A percentile compares a stretch with the other conserved stretches of the same genome.
phyloP scores from a whole-genome alignment of 1,140 invertebrate genomes.

The Polypedilum vanderplanki region DNA sequence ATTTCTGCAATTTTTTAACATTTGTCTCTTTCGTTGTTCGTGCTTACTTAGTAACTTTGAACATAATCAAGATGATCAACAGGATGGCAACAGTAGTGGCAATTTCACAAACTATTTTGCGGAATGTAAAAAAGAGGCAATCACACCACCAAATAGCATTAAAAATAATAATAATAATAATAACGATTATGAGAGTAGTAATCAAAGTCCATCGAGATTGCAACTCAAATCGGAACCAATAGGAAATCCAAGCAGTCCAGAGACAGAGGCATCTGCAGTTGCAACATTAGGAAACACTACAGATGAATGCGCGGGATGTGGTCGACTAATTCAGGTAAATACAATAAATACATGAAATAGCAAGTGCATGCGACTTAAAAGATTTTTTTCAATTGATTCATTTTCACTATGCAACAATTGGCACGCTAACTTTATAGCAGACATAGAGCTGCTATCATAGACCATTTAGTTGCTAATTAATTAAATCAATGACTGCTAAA shows the following conservation, averaged over 20 bases:
- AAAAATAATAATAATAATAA: conserved; percentile 15
- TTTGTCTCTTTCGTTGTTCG: no score
- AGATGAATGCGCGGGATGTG: conserved; percentile 44
- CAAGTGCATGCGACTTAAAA: background rate
- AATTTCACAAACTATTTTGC: background rate
- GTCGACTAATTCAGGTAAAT: conserved; percentile 42
- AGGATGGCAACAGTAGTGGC: background rate
- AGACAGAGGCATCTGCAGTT: conserved; percentile 36
- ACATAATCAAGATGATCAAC: background rate
- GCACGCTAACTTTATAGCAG: background rate
- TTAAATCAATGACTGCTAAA: conserved; percentile 27
- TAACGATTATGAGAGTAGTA: background rate
- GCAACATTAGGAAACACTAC: conserved; percentile 11
- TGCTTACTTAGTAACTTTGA: background rate
- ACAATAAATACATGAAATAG: background rate
- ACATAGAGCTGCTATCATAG: background rate
- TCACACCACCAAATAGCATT: background rate
- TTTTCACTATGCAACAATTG: background rate
- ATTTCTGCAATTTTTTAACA: no score
- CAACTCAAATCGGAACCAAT: conserved; percentile 44
- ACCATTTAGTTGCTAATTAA: conserved; percentile 25
- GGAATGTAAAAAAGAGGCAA: conserved; percentile 18
- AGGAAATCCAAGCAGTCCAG: conserved; percentile 42
- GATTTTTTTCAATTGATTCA: background rate
- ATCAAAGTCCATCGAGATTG: conserved; percentile 32